These are phyloP conservation scores for Athene noctua DNA, from an alignment of 2,113 vertebrate species.

Conservation along the genomic window DNA sequence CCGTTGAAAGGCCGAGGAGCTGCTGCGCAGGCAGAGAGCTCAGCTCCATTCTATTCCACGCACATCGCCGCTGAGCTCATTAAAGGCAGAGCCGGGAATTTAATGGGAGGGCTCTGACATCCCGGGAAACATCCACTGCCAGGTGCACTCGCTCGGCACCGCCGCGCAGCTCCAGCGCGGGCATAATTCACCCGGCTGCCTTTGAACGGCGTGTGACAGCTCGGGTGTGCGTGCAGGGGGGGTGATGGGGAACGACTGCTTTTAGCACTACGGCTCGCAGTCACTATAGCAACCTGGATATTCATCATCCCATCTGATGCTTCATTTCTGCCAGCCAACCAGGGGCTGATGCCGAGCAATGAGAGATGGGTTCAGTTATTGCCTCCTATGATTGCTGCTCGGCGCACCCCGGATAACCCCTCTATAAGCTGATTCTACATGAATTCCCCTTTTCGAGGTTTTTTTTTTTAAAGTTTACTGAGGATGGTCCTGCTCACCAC, in stretches of 20 bases:
- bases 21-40: neutral
- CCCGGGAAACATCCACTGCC: neutral
- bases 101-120: neutral
- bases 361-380: neutral
- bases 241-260: neutral
- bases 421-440: rapidly evolving
- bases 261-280: slow-evolving; percentile 13
- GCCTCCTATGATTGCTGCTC: neutral
- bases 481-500: neutral
- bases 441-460: neutral
- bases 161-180: neutral
- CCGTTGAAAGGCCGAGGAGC: neutral
- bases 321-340: slow-evolving; percentile 33
- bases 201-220: neutral
- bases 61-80: neutral
- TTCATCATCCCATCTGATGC: slow-evolving; percentile 82
- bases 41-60: rapidly evolving
- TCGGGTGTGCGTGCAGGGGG: neutral
- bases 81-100: neutral
- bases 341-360: neutral
- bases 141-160: neutral
- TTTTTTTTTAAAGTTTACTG: rapidly evolving
- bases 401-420: neutral
- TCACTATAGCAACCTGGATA: slow-evolving; percentile 81
- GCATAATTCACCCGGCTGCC: neutral